Conservation (phyloP, 2,113 vertebrate genomes). For the Labrus mixtus region DNA sequence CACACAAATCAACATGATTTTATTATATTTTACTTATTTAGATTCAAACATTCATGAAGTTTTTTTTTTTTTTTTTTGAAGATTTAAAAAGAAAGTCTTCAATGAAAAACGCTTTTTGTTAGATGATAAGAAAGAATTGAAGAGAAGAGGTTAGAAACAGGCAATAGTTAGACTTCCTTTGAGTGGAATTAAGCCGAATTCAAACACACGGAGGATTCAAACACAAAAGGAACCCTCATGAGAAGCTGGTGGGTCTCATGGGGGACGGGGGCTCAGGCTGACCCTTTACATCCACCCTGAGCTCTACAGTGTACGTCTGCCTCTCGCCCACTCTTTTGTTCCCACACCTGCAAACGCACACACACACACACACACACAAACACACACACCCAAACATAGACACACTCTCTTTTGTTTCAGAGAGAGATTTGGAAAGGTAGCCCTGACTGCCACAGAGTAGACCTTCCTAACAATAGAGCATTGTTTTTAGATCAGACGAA, state of each 20-base stretch:
- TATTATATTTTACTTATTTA: too few relatives aligned
- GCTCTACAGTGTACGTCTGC: slow-evolving; percentile 44
- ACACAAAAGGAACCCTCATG: slow-evolving; percentile 52
- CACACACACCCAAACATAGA: background rate
- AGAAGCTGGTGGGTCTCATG: slow-evolving; percentile 12
- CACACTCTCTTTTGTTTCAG: slow-evolving; percentile 52
- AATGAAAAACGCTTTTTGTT: background rate
- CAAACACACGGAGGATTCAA: too few relatives aligned
- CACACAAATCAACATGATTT: background rate
- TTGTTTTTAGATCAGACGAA: slow-evolving; percentile 62
- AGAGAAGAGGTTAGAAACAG: background rate
- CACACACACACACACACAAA: slow-evolving; percentile 4
- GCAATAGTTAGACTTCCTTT: background rate
- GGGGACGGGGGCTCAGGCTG: slow-evolving; percentile 24
- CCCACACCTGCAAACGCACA: slow-evolving; percentile 58
- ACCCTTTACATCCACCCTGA: slow-evolving; percentile 55
- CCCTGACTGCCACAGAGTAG: slow-evolving; percentile 39
- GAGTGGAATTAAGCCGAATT: too few relatives aligned
- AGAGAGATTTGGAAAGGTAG: slow-evolving; percentile 49
- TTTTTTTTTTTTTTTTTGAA: too few relatives aligned
- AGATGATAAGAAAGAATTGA: background rate
- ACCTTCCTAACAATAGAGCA: slow-evolving; percentile 68
- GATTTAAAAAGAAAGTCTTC: background rate
- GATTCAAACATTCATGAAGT: background rate
- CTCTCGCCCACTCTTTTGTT: slow-evolving; percentile 62